These are phyloP conservation scores for Drosophila sturtevanti DNA, from an alignment of 1,140 invertebrate genomes.

Conservation along the genomic window DNA sequence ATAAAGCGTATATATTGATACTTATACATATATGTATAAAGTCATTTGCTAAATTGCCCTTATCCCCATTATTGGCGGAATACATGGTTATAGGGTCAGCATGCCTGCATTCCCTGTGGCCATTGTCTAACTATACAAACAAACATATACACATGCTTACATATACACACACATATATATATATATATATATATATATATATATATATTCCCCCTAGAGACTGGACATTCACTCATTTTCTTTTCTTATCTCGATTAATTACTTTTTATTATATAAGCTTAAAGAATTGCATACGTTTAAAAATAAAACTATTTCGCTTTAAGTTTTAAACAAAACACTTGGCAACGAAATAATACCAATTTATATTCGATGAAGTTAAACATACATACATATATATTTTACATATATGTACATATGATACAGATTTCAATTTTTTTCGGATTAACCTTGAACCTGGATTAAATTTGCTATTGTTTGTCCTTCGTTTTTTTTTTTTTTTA, in stretches of 20 bases:
- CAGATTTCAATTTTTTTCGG: too few relatives aligned
- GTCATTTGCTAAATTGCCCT: slow-evolving; percentile 23
- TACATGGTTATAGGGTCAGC: background rate
- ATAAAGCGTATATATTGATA: background rate
- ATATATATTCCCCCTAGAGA: background rate
- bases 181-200: background rate
- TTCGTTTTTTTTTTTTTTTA: too few relatives aligned
- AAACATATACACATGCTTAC: too few relatives aligned
- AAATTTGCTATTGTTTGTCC: too few relatives aligned
- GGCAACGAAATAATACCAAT: too few relatives aligned
- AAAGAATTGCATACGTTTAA: too few relatives aligned
- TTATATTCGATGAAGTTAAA: too few relatives aligned
- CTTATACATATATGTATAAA: background rate
- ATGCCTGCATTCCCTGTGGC: background rate
- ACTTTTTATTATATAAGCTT: background rate
- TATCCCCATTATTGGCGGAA: background rate
- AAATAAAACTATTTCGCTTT: too few relatives aligned
- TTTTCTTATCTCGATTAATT: background rate
- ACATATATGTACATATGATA: too few relatives aligned
- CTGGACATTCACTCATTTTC: background rate
- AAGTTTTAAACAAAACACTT: too few relatives aligned
- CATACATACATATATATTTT: too few relatives aligned
- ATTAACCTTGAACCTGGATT: too few relatives aligned
- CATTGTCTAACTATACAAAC: background rate
- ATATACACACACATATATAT: background rate